Percentiles rank a stretch among this genome's conserved stretches.
These are phyloP conservation scores for Crotalus horridus DNA, from an alignment of 2,113 vertebrate genomes.

Conservation along the genomic window DNA sequence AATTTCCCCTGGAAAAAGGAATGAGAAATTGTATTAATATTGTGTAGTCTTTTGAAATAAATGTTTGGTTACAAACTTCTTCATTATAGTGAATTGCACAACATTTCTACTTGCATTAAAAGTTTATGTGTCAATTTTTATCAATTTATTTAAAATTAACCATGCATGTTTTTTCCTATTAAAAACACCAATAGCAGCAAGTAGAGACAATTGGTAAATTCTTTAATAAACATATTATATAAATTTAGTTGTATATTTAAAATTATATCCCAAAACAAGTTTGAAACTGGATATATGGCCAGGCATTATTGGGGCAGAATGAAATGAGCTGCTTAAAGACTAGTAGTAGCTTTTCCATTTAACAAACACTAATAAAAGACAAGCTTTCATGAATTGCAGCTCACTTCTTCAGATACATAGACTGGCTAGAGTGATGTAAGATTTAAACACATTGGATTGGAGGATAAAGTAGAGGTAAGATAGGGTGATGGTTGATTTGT, in stretches of 20 bases:
- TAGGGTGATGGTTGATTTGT: not conserved
- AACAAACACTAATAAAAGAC: not conserved
- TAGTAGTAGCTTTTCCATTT: not conserved
- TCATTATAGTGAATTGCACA: not conserved
- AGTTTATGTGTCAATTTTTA: not conserved
- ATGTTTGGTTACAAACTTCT: not conserved
- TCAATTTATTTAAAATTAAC: not conserved
- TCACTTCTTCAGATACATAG: not conserved
- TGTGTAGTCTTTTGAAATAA: not conserved
- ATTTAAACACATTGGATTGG: not conserved
- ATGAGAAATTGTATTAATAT: not conserved
- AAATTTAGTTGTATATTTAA: not conserved
- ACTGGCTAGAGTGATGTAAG: not conserved
- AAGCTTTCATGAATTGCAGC: not conserved
- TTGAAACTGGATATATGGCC: no score
- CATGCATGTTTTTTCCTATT: not conserved
- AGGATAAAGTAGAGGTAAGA: not conserved
- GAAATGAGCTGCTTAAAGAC: not conserved
- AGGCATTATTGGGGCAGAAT: not conserved
- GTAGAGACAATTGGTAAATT: not conserved
- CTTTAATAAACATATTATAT: not conserved
- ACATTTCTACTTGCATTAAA: not conserved
- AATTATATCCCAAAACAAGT: not conserved
- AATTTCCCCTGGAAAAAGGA: not conserved
- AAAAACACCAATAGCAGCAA: not conserved